These are phyloP conservation scores for Pissodes strobi DNA, from an alignment of 1,140 invertebrate species.

Conservation along the genomic window DNA sequence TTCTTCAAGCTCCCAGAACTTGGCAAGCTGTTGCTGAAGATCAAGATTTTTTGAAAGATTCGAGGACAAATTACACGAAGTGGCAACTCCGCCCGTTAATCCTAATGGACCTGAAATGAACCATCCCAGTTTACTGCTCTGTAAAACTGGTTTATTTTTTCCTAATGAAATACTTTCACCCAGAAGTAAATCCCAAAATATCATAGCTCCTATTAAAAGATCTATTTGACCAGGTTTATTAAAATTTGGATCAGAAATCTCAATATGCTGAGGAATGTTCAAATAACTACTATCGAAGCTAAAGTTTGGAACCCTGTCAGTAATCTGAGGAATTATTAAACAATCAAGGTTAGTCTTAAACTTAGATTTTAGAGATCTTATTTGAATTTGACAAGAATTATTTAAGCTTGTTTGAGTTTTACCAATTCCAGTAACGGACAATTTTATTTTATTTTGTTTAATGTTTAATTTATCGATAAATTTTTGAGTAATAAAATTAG, in stretches of 20 bases:
- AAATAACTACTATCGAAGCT: background rate
- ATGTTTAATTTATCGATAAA: background rate
- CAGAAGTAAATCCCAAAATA: slow-evolving; percentile 15
- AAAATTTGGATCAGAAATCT: background rate
- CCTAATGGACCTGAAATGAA: slow-evolving; percentile 13
- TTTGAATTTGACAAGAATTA: background rate
- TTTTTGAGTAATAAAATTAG: background rate
- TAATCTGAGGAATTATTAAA: background rate
- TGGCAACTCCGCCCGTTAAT: background rate
- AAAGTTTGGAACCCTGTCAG: background rate
- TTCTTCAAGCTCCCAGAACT: slow-evolving; percentile 33
- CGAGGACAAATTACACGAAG: background rate
- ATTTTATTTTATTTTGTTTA: background rate
- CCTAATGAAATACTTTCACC: slow-evolving; percentile 1
- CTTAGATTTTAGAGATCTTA: background rate
- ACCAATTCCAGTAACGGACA: background rate
- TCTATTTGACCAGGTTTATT: slow-evolving; percentile 11
- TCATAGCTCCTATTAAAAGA: slow-evolving; percentile 2
- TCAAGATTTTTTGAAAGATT: background rate
- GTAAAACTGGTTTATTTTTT: slow-evolving; percentile 7
- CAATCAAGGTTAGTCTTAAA: background rate
- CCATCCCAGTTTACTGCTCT: slow-evolving; percentile 20
- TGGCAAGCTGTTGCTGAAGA: background rate
- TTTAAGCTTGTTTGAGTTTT: background rate
- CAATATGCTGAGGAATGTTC: background rate